Percentiles rank a stretch among this genome's conserved stretches.
phyloP scores from a whole-genome alignment of 2,888 invertebrate genomes.

The Sesia apiformis region DNA sequence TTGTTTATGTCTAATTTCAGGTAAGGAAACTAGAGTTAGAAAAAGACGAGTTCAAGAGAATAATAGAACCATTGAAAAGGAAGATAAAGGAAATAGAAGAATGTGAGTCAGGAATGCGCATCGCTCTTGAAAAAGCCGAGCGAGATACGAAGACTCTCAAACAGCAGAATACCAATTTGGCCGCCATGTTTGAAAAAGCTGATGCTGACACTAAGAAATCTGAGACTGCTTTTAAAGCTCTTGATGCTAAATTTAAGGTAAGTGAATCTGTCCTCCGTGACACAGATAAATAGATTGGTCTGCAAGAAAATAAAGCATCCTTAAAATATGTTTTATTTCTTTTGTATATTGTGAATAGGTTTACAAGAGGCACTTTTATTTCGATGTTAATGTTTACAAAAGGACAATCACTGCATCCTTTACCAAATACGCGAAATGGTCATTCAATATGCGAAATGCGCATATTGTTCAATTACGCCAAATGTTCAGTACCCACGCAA shows the following conservation, averaged over 20 bases:
- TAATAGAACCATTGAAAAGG: slow-evolving; percentile 59
- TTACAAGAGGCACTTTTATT: too few relatives aligned
- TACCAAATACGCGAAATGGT: too few relatives aligned
- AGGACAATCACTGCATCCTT: too few relatives aligned
- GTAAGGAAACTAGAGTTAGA: slow-evolving; percentile 49
- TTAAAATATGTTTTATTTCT: background rate
- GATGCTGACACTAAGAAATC: slow-evolving; percentile 69
- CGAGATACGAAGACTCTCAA: slow-evolving; percentile 69
- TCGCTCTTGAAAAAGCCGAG: slow-evolving; percentile 69
- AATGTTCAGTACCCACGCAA: too few relatives aligned
- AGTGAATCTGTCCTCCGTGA: slow-evolving; percentile 4
- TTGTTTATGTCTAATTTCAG: slow-evolving; percentile 20
- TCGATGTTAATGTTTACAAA: too few relatives aligned
- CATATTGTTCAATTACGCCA: too few relatives aligned
- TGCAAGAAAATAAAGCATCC: background rate
- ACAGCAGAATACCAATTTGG: slow-evolving; percentile 56
- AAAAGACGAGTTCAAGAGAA: slow-evolving; percentile 68
- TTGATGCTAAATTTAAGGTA: slow-evolving; percentile 60
- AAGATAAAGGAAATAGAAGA: slow-evolving; percentile 76
- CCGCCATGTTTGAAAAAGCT: slow-evolving; percentile 54
- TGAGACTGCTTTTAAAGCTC: slow-evolving; percentile 52
- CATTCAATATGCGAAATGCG: too few relatives aligned
- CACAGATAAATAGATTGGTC: background rate
- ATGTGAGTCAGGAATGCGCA: slow-evolving; percentile 68
- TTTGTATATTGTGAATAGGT: background rate